phyloP scores from a whole-genome alignment of 2,888 invertebrate species.

The Ochropleura leucogaster region DNA sequence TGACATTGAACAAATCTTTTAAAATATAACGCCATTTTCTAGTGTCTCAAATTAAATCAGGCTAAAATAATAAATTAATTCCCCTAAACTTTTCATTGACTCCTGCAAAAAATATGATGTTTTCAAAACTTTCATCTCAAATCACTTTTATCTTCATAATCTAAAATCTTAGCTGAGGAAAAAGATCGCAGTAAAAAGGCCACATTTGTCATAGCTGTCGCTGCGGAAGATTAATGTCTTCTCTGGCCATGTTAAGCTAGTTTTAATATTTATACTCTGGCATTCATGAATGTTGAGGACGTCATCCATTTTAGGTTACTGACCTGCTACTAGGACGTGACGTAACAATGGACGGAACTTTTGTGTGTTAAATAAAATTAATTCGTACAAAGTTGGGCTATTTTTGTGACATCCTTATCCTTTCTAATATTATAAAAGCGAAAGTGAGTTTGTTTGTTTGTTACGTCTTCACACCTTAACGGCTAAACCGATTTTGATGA shows the following conservation, averaged over 20 bases:
- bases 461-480: too few species aligned
- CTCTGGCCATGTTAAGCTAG: slow-evolving; percentile 45
- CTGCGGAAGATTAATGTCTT: slow-evolving; percentile 60
- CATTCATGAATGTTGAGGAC: slow-evolving; percentile 57
- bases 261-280: slow-evolving; percentile 62
- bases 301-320: slow-evolving; percentile 54
- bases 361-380: slow-evolving; percentile 31
- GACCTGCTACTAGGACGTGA: slow-evolving; percentile 34
- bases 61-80: background rate
- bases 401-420: background rate
- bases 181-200: slow-evolving; percentile 47
- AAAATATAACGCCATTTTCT: background rate
- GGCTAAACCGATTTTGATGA: too few species aligned
- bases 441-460: too few species aligned
- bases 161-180: slow-evolving; percentile 47
- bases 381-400: background rate
- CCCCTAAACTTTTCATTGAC: background rate
- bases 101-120: slow-evolving; percentile 5
- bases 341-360: slow-evolving; percentile 18
- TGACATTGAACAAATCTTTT: background rate
- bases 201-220: slow-evolving; percentile 66
- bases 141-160: slow-evolving; percentile 59
- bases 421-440: too few species aligned
- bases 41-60: background rate
- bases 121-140: slow-evolving; percentile 29